Conservation (phyloP, 2,113 vertebrate species). For the Python bivittatus region DNA sequence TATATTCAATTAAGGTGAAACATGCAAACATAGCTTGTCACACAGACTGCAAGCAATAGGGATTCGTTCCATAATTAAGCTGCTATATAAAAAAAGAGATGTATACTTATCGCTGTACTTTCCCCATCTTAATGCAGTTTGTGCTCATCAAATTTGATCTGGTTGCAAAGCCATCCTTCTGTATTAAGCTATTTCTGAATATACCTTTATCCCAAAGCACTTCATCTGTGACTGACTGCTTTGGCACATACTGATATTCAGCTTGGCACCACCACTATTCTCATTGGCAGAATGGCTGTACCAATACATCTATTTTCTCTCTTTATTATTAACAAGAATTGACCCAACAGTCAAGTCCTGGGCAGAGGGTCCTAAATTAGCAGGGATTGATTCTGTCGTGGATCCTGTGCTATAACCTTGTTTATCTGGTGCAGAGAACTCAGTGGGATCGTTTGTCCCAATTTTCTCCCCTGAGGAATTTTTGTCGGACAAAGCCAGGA, state of each 20-base stretch:
- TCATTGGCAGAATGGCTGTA: neutral
- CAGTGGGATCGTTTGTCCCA: neutral
- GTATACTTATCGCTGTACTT: neutral
- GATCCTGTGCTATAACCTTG: neutral
- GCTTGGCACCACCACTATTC: neutral
- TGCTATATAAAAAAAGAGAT: neutral
- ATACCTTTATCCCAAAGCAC: neutral
- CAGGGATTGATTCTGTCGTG: neutral
- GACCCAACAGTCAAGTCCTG: neutral
- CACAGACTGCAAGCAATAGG: neutral
- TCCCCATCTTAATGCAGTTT: neutral
- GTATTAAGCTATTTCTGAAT: neutral
- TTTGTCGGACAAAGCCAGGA: neutral
- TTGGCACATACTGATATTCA: neutral
- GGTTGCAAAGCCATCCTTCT: neutral
- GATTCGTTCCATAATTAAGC: neutral
- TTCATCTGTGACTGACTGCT: neutral
- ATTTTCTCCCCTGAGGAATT: neutral
- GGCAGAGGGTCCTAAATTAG: neutral
- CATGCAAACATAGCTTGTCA: neutral
- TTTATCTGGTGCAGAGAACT: neutral
- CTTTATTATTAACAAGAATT: neutral
- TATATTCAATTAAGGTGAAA: neutral
- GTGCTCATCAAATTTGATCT: neutral
- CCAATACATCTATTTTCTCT: neutral